Evolutionary conservation across 2,888 invertebrate species (phyloP).

Genomic region (Spilosoma lubricipeda): DNA sequence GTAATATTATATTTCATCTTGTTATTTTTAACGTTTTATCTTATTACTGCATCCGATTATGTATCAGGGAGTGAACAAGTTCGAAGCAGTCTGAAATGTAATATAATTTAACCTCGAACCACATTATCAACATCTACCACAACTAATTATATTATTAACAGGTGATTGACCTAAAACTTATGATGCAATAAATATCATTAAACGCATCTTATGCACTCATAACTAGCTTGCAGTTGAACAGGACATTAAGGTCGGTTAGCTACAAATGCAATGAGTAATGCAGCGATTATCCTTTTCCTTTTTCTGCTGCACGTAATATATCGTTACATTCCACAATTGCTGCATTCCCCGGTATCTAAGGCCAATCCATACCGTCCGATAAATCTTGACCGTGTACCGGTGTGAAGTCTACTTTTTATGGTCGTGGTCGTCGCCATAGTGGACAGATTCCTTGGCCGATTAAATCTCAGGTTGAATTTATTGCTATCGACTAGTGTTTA

Average conservation of each 20-base stretch:
- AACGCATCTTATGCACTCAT: constrained; percentile 28
- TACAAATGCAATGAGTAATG: constrained; percentile 44
- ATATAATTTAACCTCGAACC: too few species aligned
- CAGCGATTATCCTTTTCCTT: constrained; percentile 53
- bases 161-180: constrained; percentile 41
- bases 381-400: constrained; percentile 75
- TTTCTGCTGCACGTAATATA: constrained; percentile 62
- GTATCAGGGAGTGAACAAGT: too few species aligned
- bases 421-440: constrained; percentile 62
- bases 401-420: constrained; percentile 78
- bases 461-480: constrained; percentile 69
- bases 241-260: constrained; percentile 47
- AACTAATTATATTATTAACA: constrained; percentile 33
- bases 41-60: too few species aligned
- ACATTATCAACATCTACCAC: too few species aligned
- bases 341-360: constrained; percentile 67
- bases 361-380: constrained; percentile 63
- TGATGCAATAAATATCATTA: constrained; percentile 28
- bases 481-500: constrained; percentile 63
- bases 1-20: too few species aligned
- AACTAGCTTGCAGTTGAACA: constrained; percentile 33
- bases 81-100: too few species aligned
- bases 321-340: constrained; percentile 66
- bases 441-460: constrained; percentile 78
- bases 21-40: too few species aligned